Evolutionary conservation across 92 coral and sea anemone genomes (phyloP), one percentile per base, ranked within the genome.

Genomic region (Actinostola sp.): DNA sequence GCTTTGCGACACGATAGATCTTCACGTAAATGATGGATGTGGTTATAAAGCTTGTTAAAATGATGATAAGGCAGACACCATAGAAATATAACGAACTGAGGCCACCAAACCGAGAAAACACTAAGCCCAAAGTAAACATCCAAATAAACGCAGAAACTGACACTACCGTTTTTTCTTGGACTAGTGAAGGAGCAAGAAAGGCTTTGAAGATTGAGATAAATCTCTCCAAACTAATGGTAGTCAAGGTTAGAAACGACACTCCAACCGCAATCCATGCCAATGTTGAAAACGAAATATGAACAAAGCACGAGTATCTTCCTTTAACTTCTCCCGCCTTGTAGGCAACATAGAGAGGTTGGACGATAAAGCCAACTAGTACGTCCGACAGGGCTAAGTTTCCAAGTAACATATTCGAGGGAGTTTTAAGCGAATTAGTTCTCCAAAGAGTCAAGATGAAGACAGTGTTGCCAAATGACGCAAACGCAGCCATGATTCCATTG

Each of bases 381-480:
- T 73, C 79, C 6, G 79, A 73, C 42, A 73, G 25, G 56, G 79
- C 79, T 12, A 73, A 53, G 67, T 73, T 73, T 0, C 69, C 79
- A 61, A 73, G 79, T 14, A 73, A 29, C 2, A 73, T 19, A 16
- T 73, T 59, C 17, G 79, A 73, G 17, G 79, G 57, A 33, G 46
- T 73, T 10, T 31, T 70, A 10, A 73, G 38, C 0, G 59, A 23
- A 2, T 19, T 43, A 11, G 79, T 59, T 34, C 27, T 73, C 70
- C 43, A 48, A 8, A 73, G 57, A 30, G 58, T 45, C 20, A 43
- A 36, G 13, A 73, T 32, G 41, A 73, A 73, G 33, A 73, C 8
- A 0, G 23, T 14, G 56, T 73, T 73, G 25, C 79, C 79, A n/a
- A 16, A n/a, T 1, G 50, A 2, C 39, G 79, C 79, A 14, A 61